Evolutionary conservation across 2,113 vertebrate genomes (phyloP), one percentile per base, ranked within the genome.

Genomic region (Cariama cristata): DNA sequence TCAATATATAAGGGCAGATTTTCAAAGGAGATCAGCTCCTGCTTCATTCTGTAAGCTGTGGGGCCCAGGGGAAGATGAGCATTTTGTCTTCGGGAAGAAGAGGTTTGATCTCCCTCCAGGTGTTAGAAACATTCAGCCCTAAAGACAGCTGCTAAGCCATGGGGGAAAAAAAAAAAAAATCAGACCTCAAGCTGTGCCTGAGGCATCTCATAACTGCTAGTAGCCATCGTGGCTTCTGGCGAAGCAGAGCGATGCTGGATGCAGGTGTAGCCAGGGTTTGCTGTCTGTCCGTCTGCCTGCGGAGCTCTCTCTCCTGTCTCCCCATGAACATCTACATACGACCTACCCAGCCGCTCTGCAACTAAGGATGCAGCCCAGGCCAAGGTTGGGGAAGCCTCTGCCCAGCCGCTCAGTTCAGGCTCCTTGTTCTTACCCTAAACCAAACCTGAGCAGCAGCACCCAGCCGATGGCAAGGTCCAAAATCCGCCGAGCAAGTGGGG

Each of bases 401-500:
- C 69, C n/a, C 30, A 12, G 15, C 18, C 6, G 2, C 33, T 14
- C 45, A 2, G 20, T 4, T 49, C 32, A 2, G 4, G 32, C 71
- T 45, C 50, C 38, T 38, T 1, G 2, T 40, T 52, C 30, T 19
- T 3, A 14, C 1, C 1, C 4, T 15, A 38, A 5, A 71, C 49
- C 19, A 26, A 60, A 58, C 24, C 23, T 9, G 7, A 30, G 53
- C 33, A 23, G 32, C 42, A 13, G 42, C 42, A 11, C 14, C 6
- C 23, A 2, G 17, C 35, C 4, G 47, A 23, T 20, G 12, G 14
- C 28, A 10, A 30, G 23, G 19, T 44, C 60, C 38, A 16, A 63
- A 76, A 47, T 19, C 38, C 7, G 10, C 32, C 5, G 1, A 24
- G 44, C 11, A 9, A 76, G 71, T 5, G 5, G 26, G 26, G 16